phyloP scores from a whole-genome alignment of 1,140 invertebrate genomes.

The Solenopsis fugax region DNA sequence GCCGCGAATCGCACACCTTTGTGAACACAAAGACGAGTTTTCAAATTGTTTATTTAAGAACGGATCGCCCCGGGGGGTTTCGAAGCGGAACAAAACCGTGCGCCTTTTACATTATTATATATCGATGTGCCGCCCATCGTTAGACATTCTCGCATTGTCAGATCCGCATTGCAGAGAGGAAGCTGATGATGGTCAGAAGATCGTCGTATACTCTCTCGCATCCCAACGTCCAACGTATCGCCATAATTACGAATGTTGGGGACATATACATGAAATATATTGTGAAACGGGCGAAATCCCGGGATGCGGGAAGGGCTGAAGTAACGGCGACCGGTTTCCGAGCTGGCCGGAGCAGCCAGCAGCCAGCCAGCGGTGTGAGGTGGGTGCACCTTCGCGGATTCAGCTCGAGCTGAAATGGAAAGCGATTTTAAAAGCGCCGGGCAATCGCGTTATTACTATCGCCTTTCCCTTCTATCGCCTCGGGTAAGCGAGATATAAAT shows the following conservation, averaged over 20 bases:
- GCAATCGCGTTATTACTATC: constrained; percentile 66
- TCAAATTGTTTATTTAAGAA: constrained; percentile 34
- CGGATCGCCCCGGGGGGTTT: constrained; percentile 57
- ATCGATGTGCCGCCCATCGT: background rate
- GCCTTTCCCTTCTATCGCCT: constrained; percentile 66
- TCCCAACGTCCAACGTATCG: background rate
- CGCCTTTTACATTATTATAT: constrained; percentile 20
- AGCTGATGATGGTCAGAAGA: background rate
- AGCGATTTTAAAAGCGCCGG: constrained; percentile 65
- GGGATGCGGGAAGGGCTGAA: constrained; percentile 31
- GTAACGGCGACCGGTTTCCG: constrained; percentile 42
- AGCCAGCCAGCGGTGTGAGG: too few relatives aligned
- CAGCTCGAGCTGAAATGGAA: constrained; percentile 58
- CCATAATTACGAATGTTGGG: background rate
- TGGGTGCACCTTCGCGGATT: background rate
- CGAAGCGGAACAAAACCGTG: constrained; percentile 76
- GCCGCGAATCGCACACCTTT: constrained; percentile 40
- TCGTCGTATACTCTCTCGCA: too few relatives aligned
- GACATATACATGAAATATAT: background rate
- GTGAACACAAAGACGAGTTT: constrained; percentile 37
- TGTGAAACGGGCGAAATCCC: constrained; percentile 9
- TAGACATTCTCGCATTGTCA: background rate
- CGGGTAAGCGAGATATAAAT: constrained; percentile 58
- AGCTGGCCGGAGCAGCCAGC: background rate
- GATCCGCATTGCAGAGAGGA: background rate